Conservation (phyloP, 1,140 invertebrate species). For the Drosophila leontia region DNA sequence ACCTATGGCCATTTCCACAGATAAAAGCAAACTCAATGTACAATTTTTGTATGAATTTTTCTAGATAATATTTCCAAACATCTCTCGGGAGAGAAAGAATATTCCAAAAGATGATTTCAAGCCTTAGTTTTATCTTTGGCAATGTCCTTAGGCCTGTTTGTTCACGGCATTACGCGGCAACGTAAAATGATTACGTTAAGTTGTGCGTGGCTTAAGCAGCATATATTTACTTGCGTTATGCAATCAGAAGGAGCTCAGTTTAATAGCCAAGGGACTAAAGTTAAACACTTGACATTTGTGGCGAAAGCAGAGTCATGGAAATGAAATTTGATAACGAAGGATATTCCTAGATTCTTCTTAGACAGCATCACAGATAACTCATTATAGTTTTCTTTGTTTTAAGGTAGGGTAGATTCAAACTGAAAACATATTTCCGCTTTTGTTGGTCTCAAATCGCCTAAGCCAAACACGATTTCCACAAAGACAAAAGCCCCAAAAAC, state of each 20-base stretch:
- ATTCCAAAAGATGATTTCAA: too few relatives aligned
- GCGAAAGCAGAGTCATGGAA: not conserved
- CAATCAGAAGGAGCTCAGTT: conserved; percentile 25
- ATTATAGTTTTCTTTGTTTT: not conserved
- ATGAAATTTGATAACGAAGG: not conserved
- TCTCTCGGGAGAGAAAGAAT: too few relatives aligned
- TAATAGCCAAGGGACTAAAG: conserved; percentile 11
- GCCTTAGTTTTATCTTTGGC: not conserved
- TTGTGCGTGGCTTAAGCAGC: conserved; percentile 20
- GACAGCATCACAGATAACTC: too few relatives aligned
- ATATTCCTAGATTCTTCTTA: not conserved
- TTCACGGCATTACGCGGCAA: conserved; percentile 11
- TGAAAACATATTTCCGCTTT: conserved; percentile 14
- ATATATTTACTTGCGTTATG: conserved; percentile 17
- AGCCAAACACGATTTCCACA: conserved; percentile 32
- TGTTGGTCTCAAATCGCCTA: conserved; percentile 20
- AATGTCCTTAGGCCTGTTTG: conserved; percentile 5
- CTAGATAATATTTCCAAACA: too few relatives aligned
- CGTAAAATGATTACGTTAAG: conserved; percentile 40
- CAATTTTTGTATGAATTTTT: too few relatives aligned
- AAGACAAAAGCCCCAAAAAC: conserved; percentile 17
- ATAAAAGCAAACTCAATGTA: too few relatives aligned
- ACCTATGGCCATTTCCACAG: conserved; percentile 1
- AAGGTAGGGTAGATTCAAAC: not conserved
- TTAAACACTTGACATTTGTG: conserved; percentile 24